Evolutionary conservation across 2,888 invertebrate species (phyloP).

Genomic region (Gibbula magus): DNA sequence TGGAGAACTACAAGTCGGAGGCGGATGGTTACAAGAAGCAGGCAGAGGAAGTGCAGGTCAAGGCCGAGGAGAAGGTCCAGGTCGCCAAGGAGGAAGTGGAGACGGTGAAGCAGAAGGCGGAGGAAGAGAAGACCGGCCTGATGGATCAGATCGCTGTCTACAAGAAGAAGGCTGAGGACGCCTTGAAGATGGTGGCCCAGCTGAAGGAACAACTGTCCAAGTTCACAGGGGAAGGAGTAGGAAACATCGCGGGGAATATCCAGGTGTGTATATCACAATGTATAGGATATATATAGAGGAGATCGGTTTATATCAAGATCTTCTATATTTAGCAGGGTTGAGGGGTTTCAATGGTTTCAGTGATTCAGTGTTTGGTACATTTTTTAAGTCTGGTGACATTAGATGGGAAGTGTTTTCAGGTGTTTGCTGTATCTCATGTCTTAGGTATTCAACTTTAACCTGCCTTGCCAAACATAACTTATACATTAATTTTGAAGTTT

Average conservation of each 20-base stretch:
- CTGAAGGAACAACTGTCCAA: neutral
- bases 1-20: neutral
- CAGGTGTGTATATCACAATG: no score
- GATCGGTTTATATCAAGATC: no score
- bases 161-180: neutral
- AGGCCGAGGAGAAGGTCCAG: neutral
- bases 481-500: no score
- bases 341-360: no score
- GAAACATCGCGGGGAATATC: neutral
- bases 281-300: no score
- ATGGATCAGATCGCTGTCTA: neutral
- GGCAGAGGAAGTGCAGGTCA: neutral
- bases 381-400: no score
- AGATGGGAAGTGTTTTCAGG: no score
- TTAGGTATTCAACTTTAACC: no score
- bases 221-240: neutral
- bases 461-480: no score
- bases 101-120: neutral
- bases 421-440: no score
- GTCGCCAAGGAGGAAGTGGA: neutral
- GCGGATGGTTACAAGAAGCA: neutral
- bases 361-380: no score
- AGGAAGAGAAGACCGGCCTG: neutral
- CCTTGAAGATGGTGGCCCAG: neutral
- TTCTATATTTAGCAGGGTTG: no score